Percentiles rank a stretch among this genome's conserved stretches.
Conservation (phyloP, 2,797 vertebrate genomes). For the Phyllotis vaccarum region DNA sequence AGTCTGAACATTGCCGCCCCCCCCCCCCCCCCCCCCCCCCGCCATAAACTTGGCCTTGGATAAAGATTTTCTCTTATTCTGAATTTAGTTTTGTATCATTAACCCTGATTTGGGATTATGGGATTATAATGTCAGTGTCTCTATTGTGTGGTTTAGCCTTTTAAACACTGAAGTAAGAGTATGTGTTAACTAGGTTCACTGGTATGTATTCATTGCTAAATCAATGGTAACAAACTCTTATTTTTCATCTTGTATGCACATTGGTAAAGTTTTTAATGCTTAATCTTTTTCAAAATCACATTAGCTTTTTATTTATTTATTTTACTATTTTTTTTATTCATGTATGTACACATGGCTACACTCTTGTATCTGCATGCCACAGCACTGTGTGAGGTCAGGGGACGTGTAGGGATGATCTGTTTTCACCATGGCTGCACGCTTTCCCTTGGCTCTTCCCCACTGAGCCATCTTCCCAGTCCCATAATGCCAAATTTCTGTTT, state of each 20-base stretch:
- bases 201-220: not conserved
- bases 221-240: not conserved
- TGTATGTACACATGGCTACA: not conserved
- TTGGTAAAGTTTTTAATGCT: not conserved
- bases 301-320: not conserved
- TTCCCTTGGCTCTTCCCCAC: not conserved
- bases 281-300: slow-evolving; percentile 1
- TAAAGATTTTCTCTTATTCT: not conserved
- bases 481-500: not conserved
- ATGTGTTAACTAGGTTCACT: not conserved
- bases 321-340: not conserved
- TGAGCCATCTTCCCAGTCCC: no score
- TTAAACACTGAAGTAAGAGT: slow-evolving; percentile 4
- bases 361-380: not conserved
- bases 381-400: not conserved
- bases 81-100: not conserved
- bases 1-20: not conserved
- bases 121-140: not conserved
- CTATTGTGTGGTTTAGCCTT: not conserved
- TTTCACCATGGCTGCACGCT: not conserved
- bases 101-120: not conserved
- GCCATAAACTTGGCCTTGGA: not conserved
- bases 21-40: no score
- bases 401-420: no score
- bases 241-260: not conserved